Base-by-base conservation (phyloP, 53 echinoderm and acorn worm species). In the Echinarachnius parma region DNA sequence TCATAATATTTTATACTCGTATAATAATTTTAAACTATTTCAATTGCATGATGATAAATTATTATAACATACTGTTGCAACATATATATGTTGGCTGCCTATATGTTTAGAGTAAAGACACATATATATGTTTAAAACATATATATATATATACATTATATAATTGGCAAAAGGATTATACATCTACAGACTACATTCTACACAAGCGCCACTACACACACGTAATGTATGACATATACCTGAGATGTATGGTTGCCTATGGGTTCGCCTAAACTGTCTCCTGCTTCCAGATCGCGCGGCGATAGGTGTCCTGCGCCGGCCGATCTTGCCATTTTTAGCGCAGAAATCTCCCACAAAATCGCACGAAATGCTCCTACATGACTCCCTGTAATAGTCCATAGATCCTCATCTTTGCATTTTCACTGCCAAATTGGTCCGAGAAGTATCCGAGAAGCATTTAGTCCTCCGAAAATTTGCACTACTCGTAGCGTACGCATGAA, bases 251-350 rank as follows among this genome's bases (percentile, higher is more conserved):
- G 70, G 53, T 69, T 69, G 21, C 70, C 70, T 53, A 69, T 34
- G 34, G 70, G 70, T 69, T 69, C 70, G 34, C 70, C 70, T 53
- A 69, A 20, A 34, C 24, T 69, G 34, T 69, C 70, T 13, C 54
- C 70, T 9, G 70, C 70, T 69, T 69, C 70, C 10, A 78, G 80
- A 80, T 80, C 80, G 65, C 72, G 69, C 80, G 80, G 80, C 46
- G 62, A 49, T 19, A 80, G 71, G 60, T 70, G 71, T 18, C 70
- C 56, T 34, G 68, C 80, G 22, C 70, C 64, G 32, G 70, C 50
- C 33, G 80, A 80, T 61, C 80, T 63, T 50, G 80, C 80, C 80
- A 80, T 80, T 30, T 66, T 66, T 19, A 31, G 46, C 31, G 47
- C 48, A 46, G 31, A 53, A 35, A 33, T 69, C 53, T 69, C 70